A percentile compares a stretch with the other conserved stretches of the same genome.
These are phyloP conservation scores for Scomber colias DNA, from an alignment of 2,113 vertebrate species.

Conservation along the genomic window DNA sequence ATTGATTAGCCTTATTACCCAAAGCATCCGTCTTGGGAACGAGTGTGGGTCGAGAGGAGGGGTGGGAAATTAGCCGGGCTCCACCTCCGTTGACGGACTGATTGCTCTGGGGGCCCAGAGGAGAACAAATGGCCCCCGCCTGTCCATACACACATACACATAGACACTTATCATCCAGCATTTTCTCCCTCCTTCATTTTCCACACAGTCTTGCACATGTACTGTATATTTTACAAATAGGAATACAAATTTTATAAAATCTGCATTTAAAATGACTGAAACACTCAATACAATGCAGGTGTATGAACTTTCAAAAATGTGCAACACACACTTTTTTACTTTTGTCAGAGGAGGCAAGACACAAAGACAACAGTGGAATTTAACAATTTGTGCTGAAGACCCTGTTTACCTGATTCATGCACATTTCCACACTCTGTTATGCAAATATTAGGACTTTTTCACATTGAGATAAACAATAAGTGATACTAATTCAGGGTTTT, in stretches of 20 bases:
- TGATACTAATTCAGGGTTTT: no score
- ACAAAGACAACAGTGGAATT: no score
- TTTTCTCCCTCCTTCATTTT: conserved; percentile 25
- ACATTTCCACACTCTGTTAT: no score
- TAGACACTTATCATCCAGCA: conserved; percentile 33
- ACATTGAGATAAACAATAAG: no score
- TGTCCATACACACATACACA: conserved; percentile 55
- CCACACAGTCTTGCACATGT: background rate
- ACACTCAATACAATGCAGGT: background rate
- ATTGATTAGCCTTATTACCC: conserved; percentile 89
- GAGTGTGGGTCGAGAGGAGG: conserved; percentile 59
- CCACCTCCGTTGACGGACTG: conserved; percentile 82
- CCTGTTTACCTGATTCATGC: no score
- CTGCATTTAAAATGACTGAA: background rate
- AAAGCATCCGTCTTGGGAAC: conserved; percentile 84
- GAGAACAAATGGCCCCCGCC: conserved; percentile 75
- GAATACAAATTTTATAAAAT: background rate
- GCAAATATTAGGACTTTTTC: no score
- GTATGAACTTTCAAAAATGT: background rate
- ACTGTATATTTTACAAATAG: conserved; percentile 18
- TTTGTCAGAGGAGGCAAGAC: background rate
- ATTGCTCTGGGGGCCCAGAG: conserved; percentile 82
- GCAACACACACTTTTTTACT: background rate
- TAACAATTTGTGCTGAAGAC: no score
- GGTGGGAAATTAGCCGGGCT: conserved; percentile 82